Evolutionary conservation across 1,140 invertebrate genomes (phyloP), one percentile per base, ranked within the genome.

Genomic region (Heterodera carotae): DNA sequence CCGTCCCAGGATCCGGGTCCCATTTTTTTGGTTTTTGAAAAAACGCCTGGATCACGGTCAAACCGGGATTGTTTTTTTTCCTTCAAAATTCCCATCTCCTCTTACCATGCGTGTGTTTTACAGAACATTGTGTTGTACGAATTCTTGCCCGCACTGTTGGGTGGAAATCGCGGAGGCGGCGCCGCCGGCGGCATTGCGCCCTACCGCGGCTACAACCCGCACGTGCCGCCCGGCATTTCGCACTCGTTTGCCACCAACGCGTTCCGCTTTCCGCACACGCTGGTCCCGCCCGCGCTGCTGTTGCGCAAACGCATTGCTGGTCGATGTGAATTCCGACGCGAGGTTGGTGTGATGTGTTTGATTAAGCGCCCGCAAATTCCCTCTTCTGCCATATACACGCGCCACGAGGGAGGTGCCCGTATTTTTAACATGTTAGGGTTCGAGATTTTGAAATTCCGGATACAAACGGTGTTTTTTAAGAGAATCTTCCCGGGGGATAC

Each of bases 211-310:
- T 98, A 98, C 89, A 93, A 94, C 70, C 91, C 94, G 6, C 94
- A 97, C 84, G 90, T 97, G 1, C 95, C 98, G 88, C 96, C 97
- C 0, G 96, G 96, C 22, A 92, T 99, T 53, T 93, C 93, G 12
- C 96, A 98, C 84, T 93, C 94, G n/a, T 99, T 99, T 87, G 96
- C 98, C 82, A 94, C 94, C 34, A 95, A 96, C 0, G 97, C 97
- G 1, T 98, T 98, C 89, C 91, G 96, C 12, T 98, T 97, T 86
- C 96, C 96, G 0, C 96, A 98, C 85, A 97, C 96, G 0, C 83
- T 87, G 31, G 85, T 85, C 5, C 85, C 86, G 36, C 85, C 86
- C 29, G 86, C 78, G 22, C 76, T 87, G 78, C 59, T 87, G 18
- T 56, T 88, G 56, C 31, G 90, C 94, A 66, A 93, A 95, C 86